phyloP scores from a whole-genome alignment of 2,888 invertebrate genomes.

The Agriopis aurantiaria region DNA sequence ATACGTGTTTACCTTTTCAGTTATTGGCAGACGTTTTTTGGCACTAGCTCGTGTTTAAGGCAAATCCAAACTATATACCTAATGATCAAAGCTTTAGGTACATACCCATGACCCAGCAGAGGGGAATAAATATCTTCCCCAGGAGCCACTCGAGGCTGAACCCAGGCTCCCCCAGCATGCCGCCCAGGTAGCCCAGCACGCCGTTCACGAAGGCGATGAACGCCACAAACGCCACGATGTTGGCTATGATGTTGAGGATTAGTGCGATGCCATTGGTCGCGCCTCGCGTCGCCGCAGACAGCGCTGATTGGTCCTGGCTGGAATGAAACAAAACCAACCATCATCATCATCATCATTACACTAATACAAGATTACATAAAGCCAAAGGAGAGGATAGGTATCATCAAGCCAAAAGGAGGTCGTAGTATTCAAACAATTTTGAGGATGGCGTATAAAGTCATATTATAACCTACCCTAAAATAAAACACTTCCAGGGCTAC shows the following conservation, averaged over 20 bases:
- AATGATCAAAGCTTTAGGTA: conserved; percentile 5
- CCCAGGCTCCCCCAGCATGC: conserved; percentile 89
- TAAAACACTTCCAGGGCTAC: too few relatives aligned
- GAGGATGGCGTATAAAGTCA: too few relatives aligned
- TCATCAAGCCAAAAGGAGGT: too few relatives aligned
- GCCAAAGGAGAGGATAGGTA: too few relatives aligned
- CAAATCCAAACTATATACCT: too few relatives aligned
- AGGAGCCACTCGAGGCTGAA: conserved; percentile 91
- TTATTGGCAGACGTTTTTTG: too few relatives aligned
- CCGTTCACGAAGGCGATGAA: conserved; percentile 95
- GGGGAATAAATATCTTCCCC: conserved; percentile 95
- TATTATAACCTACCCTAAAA: too few relatives aligned
- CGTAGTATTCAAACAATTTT: too few relatives aligned
- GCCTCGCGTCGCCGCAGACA: conserved; percentile 97
- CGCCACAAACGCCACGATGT: conserved; percentile 96
- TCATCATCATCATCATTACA: too few relatives aligned
- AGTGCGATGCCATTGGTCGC: conserved; percentile 93
- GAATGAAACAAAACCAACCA: conserved; percentile 2
- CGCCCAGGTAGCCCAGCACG: conserved; percentile 92
- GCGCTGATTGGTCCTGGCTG: conserved; percentile 93
- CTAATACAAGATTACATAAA: too few relatives aligned
- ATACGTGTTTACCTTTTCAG: too few relatives aligned
- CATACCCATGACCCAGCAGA: conserved; percentile 94
- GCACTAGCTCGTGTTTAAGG: too few relatives aligned
- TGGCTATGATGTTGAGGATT: conserved; percentile 95